Conservation (phyloP, 2,888 invertebrate species). For the Acanthopleura granulata region DNA sequence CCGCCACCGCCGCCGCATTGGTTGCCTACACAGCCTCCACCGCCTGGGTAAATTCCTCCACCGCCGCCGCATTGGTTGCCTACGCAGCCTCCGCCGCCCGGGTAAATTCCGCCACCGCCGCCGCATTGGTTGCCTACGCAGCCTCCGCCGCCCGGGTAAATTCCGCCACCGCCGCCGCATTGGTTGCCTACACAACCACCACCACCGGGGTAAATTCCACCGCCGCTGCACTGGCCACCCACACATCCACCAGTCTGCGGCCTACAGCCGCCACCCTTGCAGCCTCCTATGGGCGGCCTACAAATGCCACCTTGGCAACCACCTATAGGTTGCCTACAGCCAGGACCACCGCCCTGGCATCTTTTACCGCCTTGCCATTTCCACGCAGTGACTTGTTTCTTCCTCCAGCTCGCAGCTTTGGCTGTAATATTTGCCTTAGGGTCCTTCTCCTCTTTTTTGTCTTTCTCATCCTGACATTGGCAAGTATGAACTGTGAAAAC, state of each 20-base stretch:
- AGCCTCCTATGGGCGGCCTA: no score
- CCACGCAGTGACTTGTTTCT: slow-evolving; percentile 11
- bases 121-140: not conserved
- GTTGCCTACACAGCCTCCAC: not conserved
- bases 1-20: slow-evolving; percentile 15
- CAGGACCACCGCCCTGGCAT: not conserved
- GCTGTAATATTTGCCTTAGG: not conserved
- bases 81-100: not conserved
- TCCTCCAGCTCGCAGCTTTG: slow-evolving; percentile 11
- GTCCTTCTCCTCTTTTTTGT: not conserved
- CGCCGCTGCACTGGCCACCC: not conserved
- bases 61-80: not conserved
- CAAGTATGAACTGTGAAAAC: no score
- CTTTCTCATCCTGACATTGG: no score
- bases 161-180: slow-evolving; percentile 12
- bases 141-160: slow-evolving; percentile 10
- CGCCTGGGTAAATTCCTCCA: slow-evolving; percentile 15
- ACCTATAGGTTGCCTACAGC: not conserved
- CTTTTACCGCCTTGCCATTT: slow-evolving; percentile 8
- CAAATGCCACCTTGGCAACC: not conserved
- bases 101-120: slow-evolving; percentile 34
- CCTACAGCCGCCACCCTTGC: not conserved
- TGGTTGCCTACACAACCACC: not conserved
- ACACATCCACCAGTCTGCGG: not conserved
- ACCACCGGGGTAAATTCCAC: slow-evolving; percentile 9